Base-by-base conservation (phyloP, 2,113 vertebrate genomes). In the Mesoclemmys tuberculata region DNA sequence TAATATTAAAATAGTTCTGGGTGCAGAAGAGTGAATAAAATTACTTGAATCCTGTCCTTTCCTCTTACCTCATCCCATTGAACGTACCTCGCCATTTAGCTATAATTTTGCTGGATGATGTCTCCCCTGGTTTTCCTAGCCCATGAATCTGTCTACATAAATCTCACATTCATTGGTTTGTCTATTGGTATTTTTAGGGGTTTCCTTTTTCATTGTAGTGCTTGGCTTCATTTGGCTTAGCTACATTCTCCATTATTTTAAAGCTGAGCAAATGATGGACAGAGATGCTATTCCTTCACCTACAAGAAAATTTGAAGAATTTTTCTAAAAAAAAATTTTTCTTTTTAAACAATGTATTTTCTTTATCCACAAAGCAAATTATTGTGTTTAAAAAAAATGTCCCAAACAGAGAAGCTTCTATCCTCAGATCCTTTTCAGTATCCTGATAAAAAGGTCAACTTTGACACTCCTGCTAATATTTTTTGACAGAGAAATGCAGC, bases 371-470 rank as follows among this genome's bases (percentile, higher is more conserved):
- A 77, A 14, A 46, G 41, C 10, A 75, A 75, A 27, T 8, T 26
- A 46, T 26, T 5, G 3, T 75, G 41, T 75, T 68, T 4, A 21
- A 38, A 29, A 58, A 58, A 52, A 88, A 92, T 90, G 21, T 87
- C 14, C 13, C 31, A 88, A 88, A 95, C 85, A 90, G 93, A 95
- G 92, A 95, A 96, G 54, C 82, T 87, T 19, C 56, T 44, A 78
- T 88, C 96, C 91, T 92, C 51, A 84, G 89, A 94, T 71, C 19
- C 21, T 71, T 88, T 91, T 29, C 58, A 71, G 13, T 16, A 8
- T 84, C 94, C 75, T 81, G 74, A 58, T 86, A 88, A n/a, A 85
- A 93, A 90, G 41, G 84, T 21, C 14, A 87, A 16, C 5, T 82
- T 82, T 82, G 55, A 44, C 38, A 46, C 26, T 46, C 29, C 12